Percentiles rank a stretch among this genome's conserved stretches.
These are phyloP conservation scores for Aleiodes alternator DNA, from an alignment of 2,888 invertebrate genomes.

Conservation along the genomic window DNA sequence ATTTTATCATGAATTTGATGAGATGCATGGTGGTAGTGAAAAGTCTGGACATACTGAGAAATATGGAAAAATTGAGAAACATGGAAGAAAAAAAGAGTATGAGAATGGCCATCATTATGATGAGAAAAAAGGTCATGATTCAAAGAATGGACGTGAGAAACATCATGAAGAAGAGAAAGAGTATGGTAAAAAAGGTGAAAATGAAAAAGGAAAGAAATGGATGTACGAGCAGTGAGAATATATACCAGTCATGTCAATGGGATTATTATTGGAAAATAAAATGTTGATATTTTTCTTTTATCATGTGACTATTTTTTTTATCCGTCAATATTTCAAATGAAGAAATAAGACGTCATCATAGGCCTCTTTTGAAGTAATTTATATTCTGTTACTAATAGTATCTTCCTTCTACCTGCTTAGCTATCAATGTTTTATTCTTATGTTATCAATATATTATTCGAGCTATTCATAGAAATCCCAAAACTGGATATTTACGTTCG, in stretches of 20 bases:
- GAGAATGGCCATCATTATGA: slow-evolving; percentile 78
- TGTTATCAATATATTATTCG: not conserved
- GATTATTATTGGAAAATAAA: slow-evolving; percentile 24
- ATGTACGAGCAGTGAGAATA: slow-evolving; percentile 77
- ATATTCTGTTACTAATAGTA: too few species aligned
- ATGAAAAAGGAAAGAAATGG: slow-evolving; percentile 79
- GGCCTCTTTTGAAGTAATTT: too few species aligned
- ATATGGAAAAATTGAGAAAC: slow-evolving; percentile 76
- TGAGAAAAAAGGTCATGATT: slow-evolving; percentile 79
- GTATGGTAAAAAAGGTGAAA: slow-evolving; percentile 76
- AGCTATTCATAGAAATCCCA: not conserved
- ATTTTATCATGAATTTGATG: slow-evolving; percentile 77
- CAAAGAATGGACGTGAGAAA: slow-evolving; percentile 78
- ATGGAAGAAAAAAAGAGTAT: slow-evolving; percentile 79
- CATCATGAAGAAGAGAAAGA: slow-evolving; percentile 77
- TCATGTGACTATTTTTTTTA: too few species aligned
- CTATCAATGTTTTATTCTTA: not conserved
- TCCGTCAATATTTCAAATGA: not conserved
- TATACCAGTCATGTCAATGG: slow-evolving; percentile 64
- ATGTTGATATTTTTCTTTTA: too few species aligned
- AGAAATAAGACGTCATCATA: not conserved
- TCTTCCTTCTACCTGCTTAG: too few species aligned
- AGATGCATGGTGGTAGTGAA: slow-evolving; percentile 79
- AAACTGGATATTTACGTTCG: too few species aligned
- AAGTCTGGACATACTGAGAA: slow-evolving; percentile 78